A percentile compares a stretch with the other conserved stretches of the same genome.
phyloP scores from a whole-genome alignment of 2,113 vertebrate species.

The Mastomys coucha region DNA sequence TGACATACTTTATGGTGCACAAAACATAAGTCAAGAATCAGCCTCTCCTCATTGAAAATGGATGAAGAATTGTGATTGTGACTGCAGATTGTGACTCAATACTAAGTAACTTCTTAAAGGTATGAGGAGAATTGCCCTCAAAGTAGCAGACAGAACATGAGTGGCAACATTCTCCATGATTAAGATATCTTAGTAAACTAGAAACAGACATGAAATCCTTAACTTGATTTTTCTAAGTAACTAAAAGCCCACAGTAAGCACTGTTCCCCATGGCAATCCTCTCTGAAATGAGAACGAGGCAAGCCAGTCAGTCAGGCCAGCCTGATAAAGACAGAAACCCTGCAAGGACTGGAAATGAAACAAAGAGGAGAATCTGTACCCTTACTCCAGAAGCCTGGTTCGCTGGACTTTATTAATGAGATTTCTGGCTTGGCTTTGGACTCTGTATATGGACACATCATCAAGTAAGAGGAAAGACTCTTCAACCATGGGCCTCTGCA shows the following conservation, averaged over 20 bases:
- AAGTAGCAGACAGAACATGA: slow-evolving; percentile 36
- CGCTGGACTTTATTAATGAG: not conserved
- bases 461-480: not conserved
- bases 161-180: not conserved
- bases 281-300: not conserved
- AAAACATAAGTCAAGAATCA: slow-evolving; percentile 22
- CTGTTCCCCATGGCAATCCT: not conserved
- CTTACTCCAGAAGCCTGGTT: not conserved
- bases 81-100: not conserved
- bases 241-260: not conserved
- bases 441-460: not conserved
- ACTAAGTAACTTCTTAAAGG: not conserved
- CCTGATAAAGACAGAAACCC: not conserved
- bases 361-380: not conserved
- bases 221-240: slow-evolving; percentile 15
- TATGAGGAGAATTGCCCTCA: not conserved
- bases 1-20: not conserved
- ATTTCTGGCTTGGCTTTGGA: not conserved
- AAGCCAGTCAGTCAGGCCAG: not conserved
- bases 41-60: not conserved
- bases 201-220: slow-evolving; percentile 46
- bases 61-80: not conserved
- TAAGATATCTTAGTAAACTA: slow-evolving; percentile 1
- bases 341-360: not conserved
- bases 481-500: not conserved